A percentile compares a stretch with the other conserved stretches of the same genome.
These are phyloP conservation scores for Agelastica alni DNA, from an alignment of 2,888 invertebrate species.

Conservation along the genomic window DNA sequence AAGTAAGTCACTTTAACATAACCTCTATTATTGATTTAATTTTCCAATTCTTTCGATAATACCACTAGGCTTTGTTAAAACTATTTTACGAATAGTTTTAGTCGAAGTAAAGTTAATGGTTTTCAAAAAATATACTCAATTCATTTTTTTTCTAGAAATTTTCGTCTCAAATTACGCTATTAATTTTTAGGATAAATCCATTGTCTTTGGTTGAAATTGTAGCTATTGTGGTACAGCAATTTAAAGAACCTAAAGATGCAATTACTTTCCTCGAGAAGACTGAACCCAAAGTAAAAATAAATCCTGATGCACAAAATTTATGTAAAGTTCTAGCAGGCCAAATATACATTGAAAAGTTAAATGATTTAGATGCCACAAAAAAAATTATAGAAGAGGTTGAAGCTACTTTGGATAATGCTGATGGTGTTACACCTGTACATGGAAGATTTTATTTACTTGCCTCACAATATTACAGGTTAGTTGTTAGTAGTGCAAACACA, in stretches of 20 bases:
- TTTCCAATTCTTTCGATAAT: neutral
- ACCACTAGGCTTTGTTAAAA: conserved; percentile 11
- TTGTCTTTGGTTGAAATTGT: conserved; percentile 89
- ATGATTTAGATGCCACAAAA: conserved; percentile 78
- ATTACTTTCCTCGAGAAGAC: conserved; percentile 87
- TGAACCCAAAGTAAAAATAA: conserved; percentile 82
- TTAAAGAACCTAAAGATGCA: conserved; percentile 79
- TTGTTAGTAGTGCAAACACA: neutral
- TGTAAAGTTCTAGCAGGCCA: conserved; percentile 85
- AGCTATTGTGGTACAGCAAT: conserved; percentile 76
- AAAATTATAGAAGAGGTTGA: conserved; percentile 87
- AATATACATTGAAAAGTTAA: conserved; percentile 75
- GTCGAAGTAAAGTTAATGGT: neutral
- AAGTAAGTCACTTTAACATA: conserved; percentile 72
- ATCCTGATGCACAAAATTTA: conserved; percentile 85
- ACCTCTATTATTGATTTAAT: conserved; percentile 35
- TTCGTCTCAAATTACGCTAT: no score
- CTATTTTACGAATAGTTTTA: neutral
- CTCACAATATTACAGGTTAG: conserved; percentile 82
- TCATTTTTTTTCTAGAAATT: no score
- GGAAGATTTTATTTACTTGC: conserved; percentile 92
- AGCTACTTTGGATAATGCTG: conserved; percentile 81
- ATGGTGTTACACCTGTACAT: conserved; percentile 92
- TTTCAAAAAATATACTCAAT: no score
- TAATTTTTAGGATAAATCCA: conserved; percentile 81